Evolutionary conservation across 2,113 vertebrate species (phyloP), one percentile per base, ranked within the genome.

Genomic region (Archilochus colubris): DNA sequence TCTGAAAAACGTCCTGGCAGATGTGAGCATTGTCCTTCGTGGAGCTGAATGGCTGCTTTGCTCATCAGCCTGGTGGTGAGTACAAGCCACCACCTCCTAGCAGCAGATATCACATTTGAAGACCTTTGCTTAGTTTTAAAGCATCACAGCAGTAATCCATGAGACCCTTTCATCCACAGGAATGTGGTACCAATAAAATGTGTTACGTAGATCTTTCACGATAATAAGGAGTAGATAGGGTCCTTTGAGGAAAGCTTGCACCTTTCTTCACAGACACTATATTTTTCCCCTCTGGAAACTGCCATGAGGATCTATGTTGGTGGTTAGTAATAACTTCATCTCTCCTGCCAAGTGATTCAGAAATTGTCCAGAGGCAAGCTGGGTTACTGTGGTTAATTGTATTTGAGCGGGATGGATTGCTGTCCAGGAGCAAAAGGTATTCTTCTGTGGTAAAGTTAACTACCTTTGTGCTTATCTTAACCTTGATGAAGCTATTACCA

Each of bases 401-500:
- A 66, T 88, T 87, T 82, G 54, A 88, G 53, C 27, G 54, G 40
- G 55, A 57, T 28, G 67, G 91, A 44, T 57, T 5, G 7, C 38
- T 44, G 11, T 54, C 64, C 54, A n/a, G 11, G 36, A 59, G 40
- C n/a, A 64, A n/a, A 86, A 93, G 43, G 50, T 61, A 25, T 61
- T 66, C 55, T 81, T 81, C 66, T 43, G 46, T 36, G 57, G 53
- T 77, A 67, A 53, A 70, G 80, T 58, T 89, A 61, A 40, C 38
- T 66, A 48, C 63, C 44, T 93, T 53, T 5, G 0, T 88, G 85
- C 91, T 96, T 95, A 91, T 91, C 95, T 96, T 79, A 91, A 84
- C 82, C 38, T 50, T 68, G 38, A 89, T 78, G 88, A 68, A 93
- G 30, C 75, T 74, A 48, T 94, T 88, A 68, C 77, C 75, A 28